Evolutionary conservation across 2,113 vertebrate genomes (phyloP), one percentile per base, ranked within the genome.

Genomic region (Phaetusa simplex): DNA sequence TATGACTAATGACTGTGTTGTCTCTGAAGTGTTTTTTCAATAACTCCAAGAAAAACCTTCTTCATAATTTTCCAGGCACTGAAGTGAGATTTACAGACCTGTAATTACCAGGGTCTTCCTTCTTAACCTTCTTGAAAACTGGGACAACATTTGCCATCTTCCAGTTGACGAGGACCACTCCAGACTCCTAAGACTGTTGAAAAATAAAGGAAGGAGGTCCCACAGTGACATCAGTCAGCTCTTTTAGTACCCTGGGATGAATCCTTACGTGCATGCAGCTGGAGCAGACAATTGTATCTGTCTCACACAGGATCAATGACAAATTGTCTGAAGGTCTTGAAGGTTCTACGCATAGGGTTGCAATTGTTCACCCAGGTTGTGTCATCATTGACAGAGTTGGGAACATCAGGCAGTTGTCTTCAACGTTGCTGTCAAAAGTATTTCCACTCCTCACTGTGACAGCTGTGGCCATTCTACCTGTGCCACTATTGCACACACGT

Each of bases 401-500:
- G 32, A 93, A 34, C 5, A 17, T 8, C 4, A 70, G 10, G 3
- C 21, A 43, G 14, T 43, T 83, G 8, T 53, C 43, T 72, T 36
- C 42, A 52, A 5, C 1, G 1, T 30, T 45, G 7, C 6, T 40
- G 11, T 42, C 24, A 29, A 45, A 89, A 82, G 12, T 26, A n/a
- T 61, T 88, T 67, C n/a, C 3, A 0, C 10, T 53, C 12, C 18
- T 59, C 7, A 38, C 9, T 42, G 15, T 45, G 47, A 50, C 1
- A 67, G 7, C n/a, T 76, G 17, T 50, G 42, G n/a, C 13, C 8
- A 1, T 88, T 76, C 52, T 80, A 16, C 17, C 76, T 1, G 1
- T 50, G 21, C 8, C 3, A 2, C 24, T 34, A 0, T 9, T 3
- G 0, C 21, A 43, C 22, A 19, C 1, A 2, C 52, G 22, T 45